Evolutionary conservation across 2,113 vertebrate species (phyloP).

Genomic region (Python bivittatus): DNA sequence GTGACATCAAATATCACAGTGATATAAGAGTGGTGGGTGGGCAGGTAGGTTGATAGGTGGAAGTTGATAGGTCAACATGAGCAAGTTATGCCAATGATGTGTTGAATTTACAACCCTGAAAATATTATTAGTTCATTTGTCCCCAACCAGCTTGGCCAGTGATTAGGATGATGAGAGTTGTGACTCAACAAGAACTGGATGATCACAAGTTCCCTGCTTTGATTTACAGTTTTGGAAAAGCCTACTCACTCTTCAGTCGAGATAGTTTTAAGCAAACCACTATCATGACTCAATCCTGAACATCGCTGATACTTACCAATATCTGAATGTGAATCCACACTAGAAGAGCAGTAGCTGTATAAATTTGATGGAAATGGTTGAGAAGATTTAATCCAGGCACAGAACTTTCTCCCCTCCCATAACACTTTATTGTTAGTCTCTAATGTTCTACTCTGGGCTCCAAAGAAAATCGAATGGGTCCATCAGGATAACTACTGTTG

Average conservation of each 20-base stretch:
- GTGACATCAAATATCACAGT: background rate
- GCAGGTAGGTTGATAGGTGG: background rate
- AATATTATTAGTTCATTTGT: background rate
- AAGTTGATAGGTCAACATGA: background rate
- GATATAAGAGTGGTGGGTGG: no score
- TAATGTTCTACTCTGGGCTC: background rate
- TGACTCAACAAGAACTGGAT: background rate
- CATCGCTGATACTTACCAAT: background rate
- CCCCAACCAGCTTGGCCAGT: background rate
- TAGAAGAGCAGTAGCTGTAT: background rate
- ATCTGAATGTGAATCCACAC: background rate
- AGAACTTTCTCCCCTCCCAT: no score
- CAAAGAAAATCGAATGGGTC: background rate
- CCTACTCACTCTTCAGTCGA: background rate
- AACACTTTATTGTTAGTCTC: background rate
- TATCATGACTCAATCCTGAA: background rate
- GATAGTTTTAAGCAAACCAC: background rate
- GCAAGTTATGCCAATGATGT: background rate
- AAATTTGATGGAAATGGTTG: background rate
- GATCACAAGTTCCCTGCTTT: background rate
- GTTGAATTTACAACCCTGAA: background rate
- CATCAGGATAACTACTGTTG: no score
- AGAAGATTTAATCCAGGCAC: background rate
- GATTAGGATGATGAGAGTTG: background rate
- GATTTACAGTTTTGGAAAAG: background rate